phyloP scores from a whole-genome alignment of 2,113 vertebrate genomes.

The Hippolais icterina region DNA sequence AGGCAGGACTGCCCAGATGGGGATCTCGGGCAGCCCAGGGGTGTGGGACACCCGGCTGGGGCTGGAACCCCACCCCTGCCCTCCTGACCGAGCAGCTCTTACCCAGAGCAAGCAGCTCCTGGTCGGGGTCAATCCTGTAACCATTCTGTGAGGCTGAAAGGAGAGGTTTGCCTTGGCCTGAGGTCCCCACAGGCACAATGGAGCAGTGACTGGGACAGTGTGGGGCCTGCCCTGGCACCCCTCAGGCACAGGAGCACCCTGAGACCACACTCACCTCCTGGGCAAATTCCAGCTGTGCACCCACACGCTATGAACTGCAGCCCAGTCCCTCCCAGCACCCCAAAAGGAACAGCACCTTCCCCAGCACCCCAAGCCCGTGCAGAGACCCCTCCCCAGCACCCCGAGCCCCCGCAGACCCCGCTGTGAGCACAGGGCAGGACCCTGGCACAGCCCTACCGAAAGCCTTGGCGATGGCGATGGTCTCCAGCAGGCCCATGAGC shows the following conservation, averaged over 20 bases:
- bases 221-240: not conserved
- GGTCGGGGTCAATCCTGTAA: conserved; percentile 88
- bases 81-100: not conserved
- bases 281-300: not conserved
- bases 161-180: accelerated
- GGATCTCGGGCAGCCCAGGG: not conserved
- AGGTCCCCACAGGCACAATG: accelerated
- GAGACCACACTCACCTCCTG: not conserved
- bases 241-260: accelerated
- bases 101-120: conserved; percentile 95
- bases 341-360: not conserved
- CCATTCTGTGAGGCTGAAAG: conserved; percentile 85
- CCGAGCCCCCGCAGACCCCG: not conserved
- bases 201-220: not conserved
- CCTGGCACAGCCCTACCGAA: conserved; percentile 80
- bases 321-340: not conserved
- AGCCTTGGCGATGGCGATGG: conserved; percentile 89
- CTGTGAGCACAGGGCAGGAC: accelerated
- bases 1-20: not conserved
- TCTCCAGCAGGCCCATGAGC: conserved; percentile 92
- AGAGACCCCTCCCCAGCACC: not conserved
- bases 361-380: not conserved
- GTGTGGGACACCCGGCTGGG: not conserved
- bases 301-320: accelerated
- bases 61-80: too few species aligned